These are phyloP conservation scores for Philereme vetulata DNA, from an alignment of 2,888 invertebrate genomes.

Conservation along the genomic window DNA sequence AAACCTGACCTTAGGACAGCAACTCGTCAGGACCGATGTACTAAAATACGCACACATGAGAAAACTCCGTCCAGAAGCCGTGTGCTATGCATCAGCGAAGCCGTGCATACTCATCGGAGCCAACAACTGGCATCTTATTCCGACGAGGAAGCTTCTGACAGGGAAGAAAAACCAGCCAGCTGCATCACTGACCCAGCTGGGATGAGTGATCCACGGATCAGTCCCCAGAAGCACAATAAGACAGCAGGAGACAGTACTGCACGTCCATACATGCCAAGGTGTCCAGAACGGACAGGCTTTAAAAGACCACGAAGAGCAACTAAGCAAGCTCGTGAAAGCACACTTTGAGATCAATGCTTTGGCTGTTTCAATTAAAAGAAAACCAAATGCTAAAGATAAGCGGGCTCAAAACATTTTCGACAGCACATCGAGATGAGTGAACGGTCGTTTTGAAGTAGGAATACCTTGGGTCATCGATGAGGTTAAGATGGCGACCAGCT, in stretches of 20 bases:
- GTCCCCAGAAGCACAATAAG: neutral
- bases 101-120: slow-evolving; percentile 6
- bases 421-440: neutral
- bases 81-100: neutral
- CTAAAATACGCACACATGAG: neutral
- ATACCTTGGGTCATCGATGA: neutral
- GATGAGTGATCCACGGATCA: slow-evolving; percentile 11
- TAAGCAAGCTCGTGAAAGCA: too few relatives aligned
- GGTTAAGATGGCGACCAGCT: neutral
- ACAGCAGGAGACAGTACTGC: neutral
- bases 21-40: neutral
- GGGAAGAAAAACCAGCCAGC: slow-evolving; percentile 2
- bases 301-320: too few relatives aligned
- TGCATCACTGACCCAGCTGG: slow-evolving; percentile 16
- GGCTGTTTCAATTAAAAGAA: slow-evolving; percentile 1
- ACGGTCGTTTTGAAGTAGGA: too few relatives aligned
- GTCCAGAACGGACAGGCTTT: too few relatives aligned
- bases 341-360: slow-evolving; percentile 3
- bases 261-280: neutral
- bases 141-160: slow-evolving; percentile 5
- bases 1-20: neutral
- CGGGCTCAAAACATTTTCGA: slow-evolving; percentile 1
- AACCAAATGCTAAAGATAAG: neutral
- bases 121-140: slow-evolving; percentile 10
- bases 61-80: too few relatives aligned